Evolutionary conservation across 1,140 invertebrate genomes (phyloP).

Genomic region (Zaprionus africanus): DNA sequence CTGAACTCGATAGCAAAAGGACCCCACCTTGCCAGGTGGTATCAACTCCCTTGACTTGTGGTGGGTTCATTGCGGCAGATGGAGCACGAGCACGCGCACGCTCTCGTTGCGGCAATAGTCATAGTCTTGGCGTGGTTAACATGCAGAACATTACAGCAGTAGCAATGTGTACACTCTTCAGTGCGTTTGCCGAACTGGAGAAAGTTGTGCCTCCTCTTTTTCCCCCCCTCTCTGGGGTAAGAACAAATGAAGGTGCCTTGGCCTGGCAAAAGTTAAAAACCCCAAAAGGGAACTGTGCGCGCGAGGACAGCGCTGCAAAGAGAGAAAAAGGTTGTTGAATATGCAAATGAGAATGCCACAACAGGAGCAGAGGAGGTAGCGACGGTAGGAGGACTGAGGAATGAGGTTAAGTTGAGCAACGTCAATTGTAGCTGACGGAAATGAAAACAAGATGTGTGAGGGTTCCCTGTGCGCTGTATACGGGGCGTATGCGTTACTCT

Average conservation of each 20-base stretch:
- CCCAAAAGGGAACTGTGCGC: conserved; percentile 52
- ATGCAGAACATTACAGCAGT: conserved; percentile 2
- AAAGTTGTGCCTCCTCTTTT: conserved; percentile 24
- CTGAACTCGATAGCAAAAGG: neutral
- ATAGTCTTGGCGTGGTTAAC: conserved; percentile 5
- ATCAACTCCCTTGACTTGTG: neutral
- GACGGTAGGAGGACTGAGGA: conserved; percentile 46
- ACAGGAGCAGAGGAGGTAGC: conserved; percentile 24
- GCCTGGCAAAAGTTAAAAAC: conserved; percentile 61
- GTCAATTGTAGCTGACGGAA: conserved; percentile 83
- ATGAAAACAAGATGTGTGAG: conserved; percentile 78
- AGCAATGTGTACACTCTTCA: conserved; percentile 37
- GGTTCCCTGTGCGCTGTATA: conserved; percentile 11
- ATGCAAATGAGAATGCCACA: conserved; percentile 76
- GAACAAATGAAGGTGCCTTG: conserved; percentile 47
- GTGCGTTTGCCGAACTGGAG: conserved; percentile 24
- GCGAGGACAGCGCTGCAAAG: conserved; percentile 39
- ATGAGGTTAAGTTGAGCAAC: conserved; percentile 82
- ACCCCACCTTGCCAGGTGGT: neutral
- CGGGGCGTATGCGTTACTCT: conserved; percentile 58
- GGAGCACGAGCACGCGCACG: neutral
- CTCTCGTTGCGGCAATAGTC: neutral
- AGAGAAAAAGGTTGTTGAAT: conserved; percentile 51
- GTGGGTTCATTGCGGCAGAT: neutral
- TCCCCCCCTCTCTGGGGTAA: conserved; percentile 5